These are phyloP conservation scores for Pomatorhinus ruficollis DNA, from an alignment of 2,113 vertebrate species.

Conservation along the genomic window DNA sequence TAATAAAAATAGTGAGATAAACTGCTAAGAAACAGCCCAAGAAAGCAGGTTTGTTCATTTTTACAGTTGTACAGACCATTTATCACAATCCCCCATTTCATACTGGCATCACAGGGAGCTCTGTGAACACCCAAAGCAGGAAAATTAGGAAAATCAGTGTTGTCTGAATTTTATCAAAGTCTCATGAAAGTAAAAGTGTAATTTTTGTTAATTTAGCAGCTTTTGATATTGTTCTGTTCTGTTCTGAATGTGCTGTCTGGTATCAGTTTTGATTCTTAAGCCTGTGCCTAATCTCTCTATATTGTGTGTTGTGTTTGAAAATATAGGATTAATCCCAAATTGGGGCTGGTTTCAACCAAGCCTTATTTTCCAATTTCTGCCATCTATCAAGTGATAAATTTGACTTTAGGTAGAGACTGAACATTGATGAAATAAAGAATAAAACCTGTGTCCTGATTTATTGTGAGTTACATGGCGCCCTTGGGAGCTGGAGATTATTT, in stretches of 20 bases:
- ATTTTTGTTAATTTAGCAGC: not conserved
- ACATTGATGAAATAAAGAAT: not conserved
- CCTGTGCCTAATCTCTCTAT: not conserved
- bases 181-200: not conserved
- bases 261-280: not conserved
- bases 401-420: not conserved
- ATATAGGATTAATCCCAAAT: not conserved
- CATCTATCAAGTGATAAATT: not conserved
- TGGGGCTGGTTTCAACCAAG: not conserved
- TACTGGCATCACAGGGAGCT: not conserved
- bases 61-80: not conserved
- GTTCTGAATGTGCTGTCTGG: not conserved
- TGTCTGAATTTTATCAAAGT: not conserved
- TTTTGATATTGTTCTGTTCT: not conserved
- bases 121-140: not conserved
- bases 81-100: rapidly evolving
- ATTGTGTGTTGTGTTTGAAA: not conserved
- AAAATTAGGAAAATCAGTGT: not conserved
- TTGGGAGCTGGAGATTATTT: not conserved
- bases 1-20: slow-evolving; percentile 28
- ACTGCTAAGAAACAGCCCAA: not conserved
- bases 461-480: not conserved
- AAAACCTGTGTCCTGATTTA: slow-evolving; percentile 12
- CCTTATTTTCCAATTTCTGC: not conserved
- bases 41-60: not conserved